A percentile compares a stretch with the other conserved stretches of the same genome.
Evolutionary conservation across 2,113 vertebrate species (phyloP).

Genomic region (Petrocephalus zakoni): DNA sequence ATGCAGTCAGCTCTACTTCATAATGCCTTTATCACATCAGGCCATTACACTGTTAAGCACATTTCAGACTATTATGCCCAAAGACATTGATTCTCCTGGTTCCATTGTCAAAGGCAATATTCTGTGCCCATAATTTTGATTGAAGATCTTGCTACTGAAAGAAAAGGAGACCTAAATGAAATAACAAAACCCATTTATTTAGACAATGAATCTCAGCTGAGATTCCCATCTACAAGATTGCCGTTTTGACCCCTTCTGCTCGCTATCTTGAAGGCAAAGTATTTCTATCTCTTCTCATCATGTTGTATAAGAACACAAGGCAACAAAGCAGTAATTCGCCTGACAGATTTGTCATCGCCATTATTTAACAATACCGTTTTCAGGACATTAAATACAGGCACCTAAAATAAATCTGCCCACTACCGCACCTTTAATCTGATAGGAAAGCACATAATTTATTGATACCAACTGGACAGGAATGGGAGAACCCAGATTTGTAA

Average conservation of each 20-base stretch:
- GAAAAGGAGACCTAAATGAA: conserved; percentile 6
- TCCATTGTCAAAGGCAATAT: neutral
- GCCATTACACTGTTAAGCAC: neutral
- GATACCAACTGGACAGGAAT: neutral
- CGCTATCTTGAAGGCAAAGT: neutral
- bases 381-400: neutral
- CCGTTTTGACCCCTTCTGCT: conserved; percentile 1
- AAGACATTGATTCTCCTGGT: neutral
- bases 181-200: conserved; percentile 12
- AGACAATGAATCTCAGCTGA: neutral
- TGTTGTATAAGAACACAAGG: neutral
- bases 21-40: neutral
- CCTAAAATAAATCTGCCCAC: neutral
- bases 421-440: neutral
- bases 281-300: conserved; percentile 2
- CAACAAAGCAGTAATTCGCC: neutral
- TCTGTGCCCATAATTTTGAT: neutral
- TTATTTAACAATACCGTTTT: neutral
- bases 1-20: neutral
- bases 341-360: conserved; percentile 1
- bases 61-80: neutral
- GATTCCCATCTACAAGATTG: conserved; percentile 4
- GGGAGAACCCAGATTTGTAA: neutral
- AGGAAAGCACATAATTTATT: neutral
- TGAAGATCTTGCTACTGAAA: neutral